These are phyloP conservation scores for Spinus pinus DNA, from an alignment of 2,797 vertebrate species.

Conservation along the genomic window DNA sequence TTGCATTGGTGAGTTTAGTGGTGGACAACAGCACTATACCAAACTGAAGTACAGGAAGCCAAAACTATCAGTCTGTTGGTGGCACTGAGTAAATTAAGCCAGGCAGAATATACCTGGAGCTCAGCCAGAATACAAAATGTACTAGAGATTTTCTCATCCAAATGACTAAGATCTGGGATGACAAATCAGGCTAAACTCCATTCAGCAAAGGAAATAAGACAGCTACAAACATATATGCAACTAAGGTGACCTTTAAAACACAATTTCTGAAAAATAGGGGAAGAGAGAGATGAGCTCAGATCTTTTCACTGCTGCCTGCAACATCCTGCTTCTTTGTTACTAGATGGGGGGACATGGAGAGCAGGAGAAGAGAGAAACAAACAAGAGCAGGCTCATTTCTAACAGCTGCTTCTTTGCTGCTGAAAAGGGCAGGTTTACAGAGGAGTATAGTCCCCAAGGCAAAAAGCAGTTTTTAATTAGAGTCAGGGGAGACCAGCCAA, in stretches of 20 bases:
- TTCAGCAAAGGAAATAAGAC: not conserved
- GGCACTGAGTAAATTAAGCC: not conserved
- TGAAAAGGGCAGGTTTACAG: not conserved
- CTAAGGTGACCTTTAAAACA: not conserved
- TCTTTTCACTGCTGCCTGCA: not conserved
- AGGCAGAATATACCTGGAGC: not conserved
- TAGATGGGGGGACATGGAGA: not conserved
- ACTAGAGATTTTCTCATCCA: not conserved
- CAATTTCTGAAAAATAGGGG: not conserved
- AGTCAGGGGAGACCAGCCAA: not conserved
- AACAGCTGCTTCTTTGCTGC: not conserved
- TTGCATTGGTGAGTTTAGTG: not conserved
- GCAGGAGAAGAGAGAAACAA: not conserved
- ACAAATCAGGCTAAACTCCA: not conserved
- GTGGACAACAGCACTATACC: not conserved
- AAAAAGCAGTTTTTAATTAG: not conserved
- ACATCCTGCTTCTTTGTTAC: not conserved
- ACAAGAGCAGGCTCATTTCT: not conserved
- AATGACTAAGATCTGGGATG: not conserved
- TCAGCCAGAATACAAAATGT: not conserved
- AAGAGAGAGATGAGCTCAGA: not conserved
- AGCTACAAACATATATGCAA: not conserved
- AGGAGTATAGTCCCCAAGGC: not conserved
- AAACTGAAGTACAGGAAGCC: not conserved
- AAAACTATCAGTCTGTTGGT: not conserved